Conservation (phyloP, 1,140 invertebrate species). For the Anagrus nilaparvatae region DNA sequence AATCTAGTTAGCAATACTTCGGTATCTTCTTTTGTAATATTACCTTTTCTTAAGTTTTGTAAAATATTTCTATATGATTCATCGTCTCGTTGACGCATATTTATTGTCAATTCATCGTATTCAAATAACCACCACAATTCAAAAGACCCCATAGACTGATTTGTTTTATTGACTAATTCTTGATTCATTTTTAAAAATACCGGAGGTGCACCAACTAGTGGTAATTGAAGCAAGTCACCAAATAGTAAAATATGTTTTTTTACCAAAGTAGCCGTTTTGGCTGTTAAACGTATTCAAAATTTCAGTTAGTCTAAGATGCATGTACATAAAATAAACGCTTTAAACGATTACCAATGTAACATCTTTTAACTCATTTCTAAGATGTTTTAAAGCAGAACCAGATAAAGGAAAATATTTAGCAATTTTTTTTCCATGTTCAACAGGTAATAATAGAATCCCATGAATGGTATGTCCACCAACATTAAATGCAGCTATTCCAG, state of each 20-base stretch:
- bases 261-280: constrained; percentile 20
- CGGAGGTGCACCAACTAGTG: constrained; percentile 18
- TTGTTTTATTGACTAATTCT: no score
- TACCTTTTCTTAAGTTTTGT: no score
- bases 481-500: constrained; percentile 22
- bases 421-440: constrained; percentile 20
- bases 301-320: constrained; percentile 16
- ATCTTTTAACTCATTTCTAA: constrained; percentile 19
- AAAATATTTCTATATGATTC: no score
- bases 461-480: constrained; percentile 19
- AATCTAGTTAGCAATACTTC: no score
- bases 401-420: constrained; percentile 19
- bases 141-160: no score
- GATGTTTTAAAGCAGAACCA: constrained; percentile 18
- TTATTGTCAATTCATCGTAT: no score
- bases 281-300: constrained; percentile 17
- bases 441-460: constrained; percentile 21
- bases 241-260: constrained; percentile 19
- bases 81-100: no score
- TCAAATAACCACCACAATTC: no score
- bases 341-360: constrained; percentile 22
- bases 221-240: constrained; percentile 26
- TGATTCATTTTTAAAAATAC: no score
- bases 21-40: no score
- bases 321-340: constrained; percentile 18